A percentile compares a stretch with the other conserved stretches of the same genome.
Conservation (phyloP, 2,797 vertebrate species). For the Antrozous pallidus region DNA sequence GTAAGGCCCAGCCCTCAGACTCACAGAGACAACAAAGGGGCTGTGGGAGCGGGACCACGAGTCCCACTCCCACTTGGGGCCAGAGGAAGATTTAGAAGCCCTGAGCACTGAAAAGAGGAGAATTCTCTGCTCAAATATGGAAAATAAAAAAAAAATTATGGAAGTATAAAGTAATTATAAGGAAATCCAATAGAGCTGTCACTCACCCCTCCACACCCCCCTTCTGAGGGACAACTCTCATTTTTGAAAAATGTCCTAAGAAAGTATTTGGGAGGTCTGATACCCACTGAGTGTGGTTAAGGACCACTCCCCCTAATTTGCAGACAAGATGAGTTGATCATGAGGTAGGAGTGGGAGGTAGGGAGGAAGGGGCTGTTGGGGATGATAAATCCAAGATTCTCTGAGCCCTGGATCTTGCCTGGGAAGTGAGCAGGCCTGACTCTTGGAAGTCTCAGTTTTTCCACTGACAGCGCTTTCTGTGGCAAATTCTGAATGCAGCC, state of each 20-base stretch:
- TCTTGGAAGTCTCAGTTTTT: background rate
- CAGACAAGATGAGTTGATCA: background rate
- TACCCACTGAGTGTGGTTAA: background rate
- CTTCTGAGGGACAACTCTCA: background rate
- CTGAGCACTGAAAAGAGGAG: background rate
- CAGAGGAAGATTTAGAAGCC: background rate
- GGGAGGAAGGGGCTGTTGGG: too few relatives aligned
- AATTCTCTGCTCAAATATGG: background rate
- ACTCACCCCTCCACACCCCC: too few relatives aligned
- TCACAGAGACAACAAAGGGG: too few relatives aligned
- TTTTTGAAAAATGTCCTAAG: background rate
- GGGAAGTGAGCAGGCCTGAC: background rate
- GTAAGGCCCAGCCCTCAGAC: background rate
- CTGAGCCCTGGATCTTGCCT: background rate
- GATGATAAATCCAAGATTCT: background rate
- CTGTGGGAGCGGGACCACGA: too few relatives aligned
- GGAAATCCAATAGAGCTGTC: background rate
- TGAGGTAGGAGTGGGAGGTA: background rate
- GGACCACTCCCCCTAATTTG: background rate
- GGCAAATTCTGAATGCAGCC: background rate
- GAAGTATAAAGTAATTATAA: background rate
- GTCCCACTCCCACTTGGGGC: accelerated
- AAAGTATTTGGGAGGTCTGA: too few relatives aligned
- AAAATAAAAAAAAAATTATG: background rate
- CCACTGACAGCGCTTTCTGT: background rate